Conservation (phyloP, 2,113 vertebrate genomes). For the Cavia aperea region DNA sequence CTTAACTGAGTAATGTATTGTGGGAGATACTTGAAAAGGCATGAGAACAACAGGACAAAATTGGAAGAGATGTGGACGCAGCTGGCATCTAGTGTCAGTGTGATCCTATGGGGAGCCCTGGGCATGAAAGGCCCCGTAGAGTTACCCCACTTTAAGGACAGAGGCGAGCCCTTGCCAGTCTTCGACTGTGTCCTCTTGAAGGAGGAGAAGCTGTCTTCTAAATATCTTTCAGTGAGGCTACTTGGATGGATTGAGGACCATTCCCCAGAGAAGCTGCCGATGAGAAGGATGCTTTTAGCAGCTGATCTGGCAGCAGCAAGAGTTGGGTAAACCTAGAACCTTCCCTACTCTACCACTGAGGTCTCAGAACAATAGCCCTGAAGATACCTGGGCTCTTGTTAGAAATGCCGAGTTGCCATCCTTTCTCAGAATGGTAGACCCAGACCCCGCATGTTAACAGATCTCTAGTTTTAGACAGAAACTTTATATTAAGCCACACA, state of each 20-base stretch:
- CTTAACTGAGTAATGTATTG: background rate
- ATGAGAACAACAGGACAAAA: background rate
- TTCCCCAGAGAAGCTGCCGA: background rate
- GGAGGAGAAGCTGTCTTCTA: background rate
- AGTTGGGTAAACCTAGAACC: background rate
- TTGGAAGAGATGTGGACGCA: background rate
- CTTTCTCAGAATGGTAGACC: background rate
- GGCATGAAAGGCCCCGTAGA: too few relatives aligned
- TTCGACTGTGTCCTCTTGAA: background rate
- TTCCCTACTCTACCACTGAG: background rate
- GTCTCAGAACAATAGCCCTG: too few relatives aligned
- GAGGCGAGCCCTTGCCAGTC: background rate
- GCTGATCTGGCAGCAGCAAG: background rate
- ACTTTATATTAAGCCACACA: rapidly evolving
- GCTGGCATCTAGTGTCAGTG: background rate
- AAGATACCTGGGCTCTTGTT: background rate
- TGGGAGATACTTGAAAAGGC: background rate
- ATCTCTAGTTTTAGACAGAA: background rate
- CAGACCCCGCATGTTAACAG: background rate
- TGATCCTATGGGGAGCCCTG: background rate
- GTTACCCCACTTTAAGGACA: background rate
- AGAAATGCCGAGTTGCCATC: background rate
- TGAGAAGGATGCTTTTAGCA: too few relatives aligned
- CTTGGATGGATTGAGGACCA: background rate
- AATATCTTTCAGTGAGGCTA: background rate